Evolutionary conservation across 2,797 vertebrate genomes (phyloP).

Genomic region (Karalla daura): DNA sequence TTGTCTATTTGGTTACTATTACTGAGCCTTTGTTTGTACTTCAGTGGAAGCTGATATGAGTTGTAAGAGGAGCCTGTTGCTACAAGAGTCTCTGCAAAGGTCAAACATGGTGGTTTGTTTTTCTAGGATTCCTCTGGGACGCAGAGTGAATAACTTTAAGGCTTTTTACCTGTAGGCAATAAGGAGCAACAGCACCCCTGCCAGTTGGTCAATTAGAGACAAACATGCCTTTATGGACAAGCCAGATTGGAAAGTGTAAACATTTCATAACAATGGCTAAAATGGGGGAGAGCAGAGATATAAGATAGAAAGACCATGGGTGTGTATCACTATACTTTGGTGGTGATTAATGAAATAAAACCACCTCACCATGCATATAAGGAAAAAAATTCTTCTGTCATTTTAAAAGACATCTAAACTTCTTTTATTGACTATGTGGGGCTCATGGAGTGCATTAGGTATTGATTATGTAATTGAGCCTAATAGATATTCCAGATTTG

Average conservation of each 20-base stretch:
- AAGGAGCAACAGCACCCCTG: conserved; percentile 71
- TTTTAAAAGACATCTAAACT: too few species aligned
- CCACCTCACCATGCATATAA: too few species aligned
- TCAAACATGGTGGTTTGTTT: conserved; percentile 85
- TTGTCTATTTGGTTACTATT: conserved; percentile 81
- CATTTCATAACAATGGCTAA: conserved; percentile 48
- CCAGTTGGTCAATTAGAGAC: conserved; percentile 75
- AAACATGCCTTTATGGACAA: conserved; percentile 64
- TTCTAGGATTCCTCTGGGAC: conserved; percentile 73
- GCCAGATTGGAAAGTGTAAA: conserved; percentile 60
- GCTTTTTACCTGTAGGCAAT: conserved; percentile 75
- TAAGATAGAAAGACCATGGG: not conserved
- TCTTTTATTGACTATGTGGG: not conserved
- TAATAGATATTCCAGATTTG: conserved; percentile 9
- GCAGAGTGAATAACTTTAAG: conserved; percentile 68
- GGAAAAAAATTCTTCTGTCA: too few species aligned
- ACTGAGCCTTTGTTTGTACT: conserved; percentile 82
- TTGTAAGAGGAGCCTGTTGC: conserved; percentile 84
- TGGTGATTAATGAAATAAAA: too few species aligned
- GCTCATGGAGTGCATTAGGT: not conserved
- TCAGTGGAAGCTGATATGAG: conserved; percentile 83
- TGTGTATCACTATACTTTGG: not conserved
- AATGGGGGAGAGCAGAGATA: conserved; percentile 5
- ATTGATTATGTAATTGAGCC: not conserved
- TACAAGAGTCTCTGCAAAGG: conserved; percentile 86